These are phyloP conservation scores for Cephus pygmeus DNA, from an alignment of 2,888 invertebrate species.

Conservation along the genomic window DNA sequence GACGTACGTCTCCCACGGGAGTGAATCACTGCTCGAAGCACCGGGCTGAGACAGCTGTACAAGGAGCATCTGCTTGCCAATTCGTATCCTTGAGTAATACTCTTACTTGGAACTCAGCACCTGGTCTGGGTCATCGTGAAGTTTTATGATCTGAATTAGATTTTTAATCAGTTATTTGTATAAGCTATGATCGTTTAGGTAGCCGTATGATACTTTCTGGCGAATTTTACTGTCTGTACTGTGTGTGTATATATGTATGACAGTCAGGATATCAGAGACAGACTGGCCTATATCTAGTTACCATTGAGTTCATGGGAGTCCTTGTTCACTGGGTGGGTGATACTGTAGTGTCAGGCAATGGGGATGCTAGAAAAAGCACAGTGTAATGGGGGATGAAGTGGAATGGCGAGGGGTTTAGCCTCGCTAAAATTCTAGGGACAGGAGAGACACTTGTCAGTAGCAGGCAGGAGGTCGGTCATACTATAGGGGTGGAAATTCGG, in stretches of 20 bases:
- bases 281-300: neutral
- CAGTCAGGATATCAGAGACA: neutral
- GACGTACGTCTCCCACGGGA: conserved; percentile 11
- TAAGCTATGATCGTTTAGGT: neutral
- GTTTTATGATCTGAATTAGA: neutral
- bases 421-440: conserved; percentile 28
- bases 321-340: neutral
- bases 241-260: neutral
- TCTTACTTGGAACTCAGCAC: neutral
- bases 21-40: conserved; percentile 52
- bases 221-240: neutral
- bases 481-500: conserved; percentile 48
- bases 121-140: neutral
- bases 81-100: neutral
- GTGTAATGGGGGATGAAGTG: conserved; percentile 6
- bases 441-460: conserved; percentile 55
- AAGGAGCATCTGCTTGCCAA: neutral
- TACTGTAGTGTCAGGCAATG: conserved; percentile 19
- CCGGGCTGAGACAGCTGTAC: conserved; percentile 27
- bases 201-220: neutral
- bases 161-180: neutral
- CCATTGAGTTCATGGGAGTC: neutral
- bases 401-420: conserved; percentile 6
- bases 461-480: conserved; percentile 42
- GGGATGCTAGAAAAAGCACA: conserved; percentile 27